Percentiles rank a stretch among this genome's conserved stretches.
Conservation (phyloP, 2,888 invertebrate genomes). For the Coelinius sp. region DNA sequence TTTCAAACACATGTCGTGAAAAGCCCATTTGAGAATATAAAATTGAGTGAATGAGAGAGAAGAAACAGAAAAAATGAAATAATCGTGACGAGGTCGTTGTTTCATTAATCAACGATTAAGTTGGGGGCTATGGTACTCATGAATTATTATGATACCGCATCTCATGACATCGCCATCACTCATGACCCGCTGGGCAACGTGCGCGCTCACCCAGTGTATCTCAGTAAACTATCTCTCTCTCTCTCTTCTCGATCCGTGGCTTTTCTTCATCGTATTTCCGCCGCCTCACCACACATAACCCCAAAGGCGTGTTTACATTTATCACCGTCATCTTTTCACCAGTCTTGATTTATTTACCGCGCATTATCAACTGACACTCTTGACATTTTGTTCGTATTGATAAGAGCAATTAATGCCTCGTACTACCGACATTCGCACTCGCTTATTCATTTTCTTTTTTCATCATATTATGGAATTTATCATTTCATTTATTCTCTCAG, state of each 20-base stretch:
- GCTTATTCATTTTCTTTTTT: not conserved
- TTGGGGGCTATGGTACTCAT: slow-evolving; percentile 64
- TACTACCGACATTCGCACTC: slow-evolving; percentile 21
- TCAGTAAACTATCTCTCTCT: slow-evolving; percentile 32
- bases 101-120: slow-evolving; percentile 70
- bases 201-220: slow-evolving; percentile 52
- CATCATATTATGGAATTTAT: not conserved
- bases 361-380: slow-evolving; percentile 69
- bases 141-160: slow-evolving; percentile 70
- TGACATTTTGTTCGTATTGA: slow-evolving; percentile 70
- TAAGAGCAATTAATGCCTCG: slow-evolving; percentile 59
- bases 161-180: slow-evolving; percentile 70
- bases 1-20: not conserved
- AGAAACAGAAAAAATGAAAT: slow-evolving; percentile 47
- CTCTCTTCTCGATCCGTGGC: slow-evolving; percentile 29
- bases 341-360: slow-evolving; percentile 68
- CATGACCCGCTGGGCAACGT: slow-evolving; percentile 58
- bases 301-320: slow-evolving; percentile 67
- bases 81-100: slow-evolving; percentile 62
- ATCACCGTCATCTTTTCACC: slow-evolving; percentile 71
- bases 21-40: not conserved
- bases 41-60: not conserved
- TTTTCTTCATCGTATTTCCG: slow-evolving; percentile 31
- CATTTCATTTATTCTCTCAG: not conserved
- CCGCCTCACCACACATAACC: slow-evolving; percentile 16